A percentile compares a stretch with the other conserved stretches of the same genome.
phyloP scores from a whole-genome alignment of 1,140 invertebrate genomes.

The Pinna nobilis region DNA sequence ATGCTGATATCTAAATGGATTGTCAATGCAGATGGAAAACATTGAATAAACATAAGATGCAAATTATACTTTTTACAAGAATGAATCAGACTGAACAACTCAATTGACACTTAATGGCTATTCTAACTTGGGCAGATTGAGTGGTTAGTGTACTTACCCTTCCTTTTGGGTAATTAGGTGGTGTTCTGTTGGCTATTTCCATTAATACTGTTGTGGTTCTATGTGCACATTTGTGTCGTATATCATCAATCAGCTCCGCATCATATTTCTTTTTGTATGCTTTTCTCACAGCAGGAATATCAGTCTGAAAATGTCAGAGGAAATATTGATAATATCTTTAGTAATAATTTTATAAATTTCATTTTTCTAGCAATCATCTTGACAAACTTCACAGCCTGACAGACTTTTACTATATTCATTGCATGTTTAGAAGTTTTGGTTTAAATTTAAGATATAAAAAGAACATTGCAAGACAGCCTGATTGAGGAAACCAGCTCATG shows the following conservation, averaged over 20 bases:
- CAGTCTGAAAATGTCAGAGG: slow-evolving; percentile 45
- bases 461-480: too few relatives aligned
- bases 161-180: background rate
- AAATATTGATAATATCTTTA: background rate
- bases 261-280: slow-evolving; percentile 68
- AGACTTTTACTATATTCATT: too few relatives aligned
- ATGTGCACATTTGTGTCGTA: slow-evolving; percentile 47
- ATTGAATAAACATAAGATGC: too few relatives aligned
- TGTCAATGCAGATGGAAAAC: too few relatives aligned
- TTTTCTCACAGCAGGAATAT: slow-evolving; percentile 60
- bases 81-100: too few relatives aligned
- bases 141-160: background rate
- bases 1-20: too few relatives aligned
- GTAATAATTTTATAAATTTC: background rate
- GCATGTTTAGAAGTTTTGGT: too few relatives aligned
- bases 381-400: too few relatives aligned
- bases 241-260: slow-evolving; percentile 61
- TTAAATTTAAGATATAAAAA: too few relatives aligned
- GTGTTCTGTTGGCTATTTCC: slow-evolving; percentile 40
- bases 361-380: too few relatives aligned
- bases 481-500: too few relatives aligned
- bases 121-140: background rate
- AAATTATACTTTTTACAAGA: too few relatives aligned
- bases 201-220: slow-evolving; percentile 15
- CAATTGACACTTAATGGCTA: slow-evolving; percentile 6